Conservation (phyloP, 2,888 invertebrate species). For the Cecidostiba fungosa region DNA sequence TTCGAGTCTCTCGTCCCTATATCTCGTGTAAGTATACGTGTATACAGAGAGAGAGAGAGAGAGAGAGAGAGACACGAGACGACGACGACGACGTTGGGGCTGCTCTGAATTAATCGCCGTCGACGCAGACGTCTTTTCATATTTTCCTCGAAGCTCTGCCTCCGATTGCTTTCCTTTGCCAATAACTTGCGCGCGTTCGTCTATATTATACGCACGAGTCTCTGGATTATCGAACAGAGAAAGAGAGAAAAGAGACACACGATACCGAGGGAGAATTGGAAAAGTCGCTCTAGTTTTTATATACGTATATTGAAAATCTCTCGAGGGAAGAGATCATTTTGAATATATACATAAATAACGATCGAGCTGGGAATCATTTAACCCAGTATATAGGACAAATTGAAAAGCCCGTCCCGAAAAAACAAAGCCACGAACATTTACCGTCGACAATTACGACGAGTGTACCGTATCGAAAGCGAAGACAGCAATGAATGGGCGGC, state of each 20-base stretch:
- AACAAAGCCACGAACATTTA: constrained; percentile 8
- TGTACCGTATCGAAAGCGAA: background rate
- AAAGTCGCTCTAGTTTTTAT: background rate
- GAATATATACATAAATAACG: background rate
- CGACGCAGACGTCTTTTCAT: constrained; percentile 59
- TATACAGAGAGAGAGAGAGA: background rate
- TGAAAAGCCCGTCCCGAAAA: background rate
- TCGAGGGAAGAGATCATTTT: background rate
- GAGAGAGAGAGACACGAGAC: constrained; percentile 22
- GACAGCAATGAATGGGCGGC: background rate
- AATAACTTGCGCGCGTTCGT: constrained; percentile 29
- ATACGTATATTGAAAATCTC: no score
- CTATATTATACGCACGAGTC: constrained; percentile 10
- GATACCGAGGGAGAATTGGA: background rate
- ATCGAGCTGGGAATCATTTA: background rate
- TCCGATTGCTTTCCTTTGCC: constrained; percentile 63
- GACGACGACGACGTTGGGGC: constrained; percentile 9
- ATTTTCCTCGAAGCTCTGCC: constrained; percentile 56
- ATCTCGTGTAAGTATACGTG: background rate
- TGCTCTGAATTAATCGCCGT: constrained; percentile 61
- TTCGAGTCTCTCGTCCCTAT: constrained; percentile 38
- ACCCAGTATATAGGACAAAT: background rate
- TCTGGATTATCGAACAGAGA: constrained; percentile 59
- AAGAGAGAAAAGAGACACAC: background rate
- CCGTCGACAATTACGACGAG: background rate